Evolutionary conservation across 2,113 vertebrate species (phyloP).

Genomic region (zebrafish (Danio rerio)): DNA sequence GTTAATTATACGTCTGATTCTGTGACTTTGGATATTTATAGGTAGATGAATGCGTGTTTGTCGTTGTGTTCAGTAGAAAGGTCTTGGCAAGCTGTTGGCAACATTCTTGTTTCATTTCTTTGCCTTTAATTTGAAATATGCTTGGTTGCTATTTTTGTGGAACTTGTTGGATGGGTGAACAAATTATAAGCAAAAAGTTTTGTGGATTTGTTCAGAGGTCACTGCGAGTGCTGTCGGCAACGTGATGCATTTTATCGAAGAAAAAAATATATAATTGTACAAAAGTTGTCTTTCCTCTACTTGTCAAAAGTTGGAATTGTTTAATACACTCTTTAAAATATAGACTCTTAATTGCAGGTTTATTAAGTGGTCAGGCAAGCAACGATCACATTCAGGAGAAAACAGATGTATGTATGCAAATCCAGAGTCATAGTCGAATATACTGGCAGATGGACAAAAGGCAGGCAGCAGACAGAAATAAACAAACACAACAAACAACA

Average conservation of each 20-base stretch:
- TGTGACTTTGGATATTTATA: slow-evolving; percentile 23
- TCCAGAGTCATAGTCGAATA: too few species aligned
- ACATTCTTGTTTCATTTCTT: slow-evolving; percentile 15
- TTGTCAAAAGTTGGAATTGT: neutral
- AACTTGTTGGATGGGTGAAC: slow-evolving; percentile 5
- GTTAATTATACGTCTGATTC: slow-evolving; percentile 23
- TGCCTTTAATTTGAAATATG: slow-evolving; percentile 28
- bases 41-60: neutral
- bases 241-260: neutral
- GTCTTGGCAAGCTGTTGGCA: slow-evolving; percentile 3
- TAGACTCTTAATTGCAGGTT: too few species aligned
- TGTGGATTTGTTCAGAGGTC: neutral
- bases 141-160: slow-evolving; percentile 7
- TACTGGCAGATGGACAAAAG: too few species aligned
- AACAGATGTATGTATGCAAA: too few species aligned
- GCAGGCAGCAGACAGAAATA: too few species aligned
- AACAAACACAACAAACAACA: too few species aligned
- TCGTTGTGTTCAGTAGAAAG: slow-evolving; percentile 6
- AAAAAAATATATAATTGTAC: neutral
- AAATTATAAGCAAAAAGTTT: slow-evolving; percentile 2
- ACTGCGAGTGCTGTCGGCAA: neutral
- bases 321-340: neutral
- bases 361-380: too few species aligned
- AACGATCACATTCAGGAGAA: too few species aligned
- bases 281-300: too few species aligned